Base-by-base conservation (phyloP, 2,797 vertebrate genomes). In the Smutsia gigantea region DNA sequence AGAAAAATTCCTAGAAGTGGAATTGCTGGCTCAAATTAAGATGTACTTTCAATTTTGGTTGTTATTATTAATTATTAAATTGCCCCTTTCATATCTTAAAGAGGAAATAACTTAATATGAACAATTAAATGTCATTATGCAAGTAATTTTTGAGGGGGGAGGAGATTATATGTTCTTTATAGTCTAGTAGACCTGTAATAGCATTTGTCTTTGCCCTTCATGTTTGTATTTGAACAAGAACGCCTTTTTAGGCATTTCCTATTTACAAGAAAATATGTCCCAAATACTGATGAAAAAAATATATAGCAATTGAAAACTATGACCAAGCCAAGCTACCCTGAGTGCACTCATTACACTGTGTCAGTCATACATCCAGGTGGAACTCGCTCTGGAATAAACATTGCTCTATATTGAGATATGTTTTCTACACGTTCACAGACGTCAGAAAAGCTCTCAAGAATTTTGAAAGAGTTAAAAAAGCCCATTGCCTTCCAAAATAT, bases 51-150 rank as follows among this genome's bases (percentile, higher is more conserved):
- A 69, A 72, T 74, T 91, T 64, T 92, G 49, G 49, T 49, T 82
- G 13, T 82, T 87, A 90, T 39, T 42, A 49, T 57, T 77, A 95
- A 90, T 46, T 42, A 49, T 57, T 77, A 95, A 94, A 79, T 18
- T 69, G 68, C 4, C 46, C 63, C 63, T 61, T 82, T 96, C 37
- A 64, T 9, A 68, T 34, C 83, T 94, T 55, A 82, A 86, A 92
- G n/a, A 77, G 31, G 63, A 87, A 77, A 75, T 34, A 87, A 78
- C 64, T 78, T 71, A 87, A 15, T 37, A 87, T 63, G 51, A 79
- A 74, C 23, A 87, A 94, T 59, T 79, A 85, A 94, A 87, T 31
- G 39, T 57, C 14, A 94, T 29, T 46, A 13, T 74, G 39, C 34
- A 95, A 95, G 68, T 75, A 74, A 84, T 71, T 57, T 82, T 25